Base-by-base conservation (phyloP, 2,113 vertebrate species). In the Oreochromis aureus region DNA sequence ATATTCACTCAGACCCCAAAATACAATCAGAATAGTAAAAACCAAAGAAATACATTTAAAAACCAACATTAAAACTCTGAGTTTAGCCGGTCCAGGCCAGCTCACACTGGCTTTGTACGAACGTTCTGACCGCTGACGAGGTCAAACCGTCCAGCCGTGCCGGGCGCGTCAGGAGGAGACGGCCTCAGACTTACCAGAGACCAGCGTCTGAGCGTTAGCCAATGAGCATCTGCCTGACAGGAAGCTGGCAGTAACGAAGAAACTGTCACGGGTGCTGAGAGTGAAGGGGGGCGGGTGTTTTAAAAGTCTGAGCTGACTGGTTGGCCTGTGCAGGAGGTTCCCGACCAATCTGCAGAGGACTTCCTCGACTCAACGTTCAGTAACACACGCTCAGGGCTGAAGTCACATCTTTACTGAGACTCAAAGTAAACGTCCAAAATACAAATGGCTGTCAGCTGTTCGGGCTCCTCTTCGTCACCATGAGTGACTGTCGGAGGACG, bases 1-100 rank as follows among this genome's bases (percentile, higher is more conserved):
- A 66, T 36, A 61, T 4, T 61, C 58, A 19, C 58, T 6, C 15
- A 30, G 56, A 58, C 24, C 24, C 3, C 24, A 18, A 32, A 61
- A 32, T 0, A 32, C 27, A 5, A 61, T 59, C 56, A 59, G 24
- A 58, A 16, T 2, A 9, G 10, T 22, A 0, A 54, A 22, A 56
- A 24, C 3, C 11, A 58, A 8, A 58, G 24, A 58, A 30, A 30
- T 2, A 5, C 13, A 8, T 59, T 30, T 59, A 59, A 9, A 61
- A 18, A 10, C 27, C 10, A 61, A 61, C 27, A 61, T 10, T 1
- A 61, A 32, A 10, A 10, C 13, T 8, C 6, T 16, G 56, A 59
- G 55, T 15, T 58, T 1, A 27, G 24, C 7, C 7, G 36, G 15
- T 59, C 12, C 58, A 32, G 27, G 15, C 8, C 58, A 10, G 27